Percentiles rank a stretch among this genome's conserved stretches.
These are phyloP conservation scores for Aphis gossypii DNA, from an alignment of 1,140 invertebrate genomes.

Conservation along the genomic window DNA sequence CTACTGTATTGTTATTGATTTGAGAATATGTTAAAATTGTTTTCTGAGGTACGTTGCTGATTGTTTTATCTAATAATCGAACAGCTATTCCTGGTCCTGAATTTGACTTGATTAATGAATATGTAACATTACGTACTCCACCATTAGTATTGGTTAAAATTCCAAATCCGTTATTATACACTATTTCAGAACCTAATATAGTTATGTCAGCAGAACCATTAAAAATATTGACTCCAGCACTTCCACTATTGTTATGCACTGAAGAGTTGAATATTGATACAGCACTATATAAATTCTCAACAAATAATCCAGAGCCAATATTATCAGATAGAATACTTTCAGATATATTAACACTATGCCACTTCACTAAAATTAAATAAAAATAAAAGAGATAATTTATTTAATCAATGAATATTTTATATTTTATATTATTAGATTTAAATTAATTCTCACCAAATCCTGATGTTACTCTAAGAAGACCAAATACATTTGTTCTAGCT, in stretches of 20 bases:
- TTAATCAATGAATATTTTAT: neutral
- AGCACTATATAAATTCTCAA: conserved; percentile 52
- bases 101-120: conserved; percentile 81
- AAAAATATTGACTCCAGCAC: conserved; percentile 85
- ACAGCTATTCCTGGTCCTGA: conserved; percentile 83
- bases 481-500: conserved; percentile 72
- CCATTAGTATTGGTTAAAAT: conserved; percentile 91
- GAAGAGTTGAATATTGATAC: conserved; percentile 38
- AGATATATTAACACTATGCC: conserved; percentile 57
- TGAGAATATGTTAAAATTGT: conserved; percentile 53
- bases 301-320: conserved; percentile 52
- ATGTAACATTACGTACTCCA: conserved; percentile 86
- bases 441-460: conserved; percentile 69
- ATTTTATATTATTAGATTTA: neutral
- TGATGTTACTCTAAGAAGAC: conserved; percentile 79
- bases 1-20: conserved; percentile 43
- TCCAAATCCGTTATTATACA: conserved; percentile 90
- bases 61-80: conserved; percentile 59
- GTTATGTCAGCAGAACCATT: conserved; percentile 91
- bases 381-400: neutral
- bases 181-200: conserved; percentile 86
- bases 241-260: conserved; percentile 71
- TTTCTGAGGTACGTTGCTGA: conserved; percentile 35
- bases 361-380: conserved; percentile 29
- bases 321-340: conserved; percentile 54